Base-by-base conservation (phyloP, 2,888 invertebrate species). In the Isoperla grammatica region DNA sequence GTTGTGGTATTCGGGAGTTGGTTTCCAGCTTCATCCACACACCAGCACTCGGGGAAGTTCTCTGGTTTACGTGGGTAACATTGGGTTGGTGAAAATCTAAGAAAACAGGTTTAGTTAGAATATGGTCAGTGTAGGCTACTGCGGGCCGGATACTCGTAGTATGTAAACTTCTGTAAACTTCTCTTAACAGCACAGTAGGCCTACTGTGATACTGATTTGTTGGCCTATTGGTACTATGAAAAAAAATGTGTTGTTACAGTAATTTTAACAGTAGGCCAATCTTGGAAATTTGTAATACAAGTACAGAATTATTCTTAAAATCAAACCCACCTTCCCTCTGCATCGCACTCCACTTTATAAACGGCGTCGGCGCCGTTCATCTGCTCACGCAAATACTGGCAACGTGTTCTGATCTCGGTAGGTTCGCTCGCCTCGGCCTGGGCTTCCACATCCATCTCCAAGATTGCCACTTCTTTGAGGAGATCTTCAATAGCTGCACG, bases 1-100 rank as follows among this genome's bases (percentile, higher is more conserved):
- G 83, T 80, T 62, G 80, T 80, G 0, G 83, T 80, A 12, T 81
- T 78, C 11, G 81, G 77, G 19, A 87, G 69, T 68, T 86, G 86
- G 70, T 86, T 86, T 23, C 87, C 87, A 1, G 90, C 90, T 61
- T 90, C 90, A 72, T 92, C 90, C 2, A 91, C 90, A 72, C 92
- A 92, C 90, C 91, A 91, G 71, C 91, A 91, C n/a, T 76, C 73
- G 0, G 75, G 74, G 12, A 57, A 54, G 1, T 63, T 59, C 23
- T 65, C 66, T 12, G 60, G 56, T 17, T 61, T 61, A 11, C 56
- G 60, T 9, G 79, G 81, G 19, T 83, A 82, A 69, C 91, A 91
- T 69, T 91, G 91, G 0, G 83, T 85, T 1, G 91, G 84, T 1
- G 83, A 75, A 73, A 90, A 91, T 65, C 83, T 80, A 53, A n/a